phyloP scores from a whole-genome alignment of 1,140 invertebrate species.

The Hycleus cichorii region DNA sequence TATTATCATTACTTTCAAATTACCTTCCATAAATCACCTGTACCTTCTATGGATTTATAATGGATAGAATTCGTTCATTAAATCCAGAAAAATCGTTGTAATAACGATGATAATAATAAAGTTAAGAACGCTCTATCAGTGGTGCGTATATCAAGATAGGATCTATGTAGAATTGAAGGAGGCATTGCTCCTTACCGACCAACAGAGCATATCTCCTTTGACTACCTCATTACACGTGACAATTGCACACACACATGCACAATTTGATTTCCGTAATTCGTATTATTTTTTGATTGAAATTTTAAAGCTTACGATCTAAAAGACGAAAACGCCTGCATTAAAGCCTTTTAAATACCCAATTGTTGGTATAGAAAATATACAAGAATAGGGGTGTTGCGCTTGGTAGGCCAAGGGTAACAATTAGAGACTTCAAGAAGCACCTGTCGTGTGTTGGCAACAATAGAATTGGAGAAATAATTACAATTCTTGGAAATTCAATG shows the following conservation, averaged over 20 bases:
- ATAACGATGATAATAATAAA: not conserved
- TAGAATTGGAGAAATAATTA: too few relatives aligned
- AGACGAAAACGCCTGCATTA: too few relatives aligned
- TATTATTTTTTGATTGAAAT: not conserved
- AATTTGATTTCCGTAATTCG: conserved; percentile 16
- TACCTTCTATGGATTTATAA: too few relatives aligned
- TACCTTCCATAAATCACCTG: too few relatives aligned
- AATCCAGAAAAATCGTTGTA: too few relatives aligned
- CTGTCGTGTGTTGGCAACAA: too few relatives aligned
- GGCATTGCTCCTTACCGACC: conserved; percentile 27
- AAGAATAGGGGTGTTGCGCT: conserved; percentile 10
- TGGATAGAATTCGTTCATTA: too few relatives aligned
- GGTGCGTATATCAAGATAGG: conserved; percentile 21
- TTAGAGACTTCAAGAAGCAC: not conserved
- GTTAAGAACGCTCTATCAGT: conserved; percentile 16
- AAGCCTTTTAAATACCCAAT: conserved; percentile 2
- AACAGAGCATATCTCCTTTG: conserved; percentile 28
- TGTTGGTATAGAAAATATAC: not conserved
- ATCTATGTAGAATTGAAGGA: conserved; percentile 5
- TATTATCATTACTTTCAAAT: too few relatives aligned
- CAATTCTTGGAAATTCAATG: too few relatives aligned
- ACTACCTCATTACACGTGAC: conserved; percentile 31
- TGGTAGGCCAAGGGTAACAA: conserved; percentile 10
- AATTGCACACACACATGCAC: conserved; percentile 18
- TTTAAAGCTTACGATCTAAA: too few relatives aligned